Evolutionary conservation across 2,113 vertebrate species (phyloP), one percentile per base, ranked within the genome.

Genomic region (Salvelinus alpinus): DNA sequence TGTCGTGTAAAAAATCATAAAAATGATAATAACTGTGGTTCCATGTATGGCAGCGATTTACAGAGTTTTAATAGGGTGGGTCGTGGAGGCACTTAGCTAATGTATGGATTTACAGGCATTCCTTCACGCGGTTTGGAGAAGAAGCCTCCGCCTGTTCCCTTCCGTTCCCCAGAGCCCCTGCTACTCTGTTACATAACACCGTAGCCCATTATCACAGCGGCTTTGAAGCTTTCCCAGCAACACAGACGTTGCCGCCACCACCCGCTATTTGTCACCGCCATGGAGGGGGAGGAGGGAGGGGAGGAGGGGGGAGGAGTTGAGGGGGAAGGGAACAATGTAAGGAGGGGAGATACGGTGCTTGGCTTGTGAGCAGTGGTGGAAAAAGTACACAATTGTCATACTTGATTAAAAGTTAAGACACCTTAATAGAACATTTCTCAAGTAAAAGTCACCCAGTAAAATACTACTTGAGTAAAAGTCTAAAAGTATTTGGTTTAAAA

Each of bases 81-180:
- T 71, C 57, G 48, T 76, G 47, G 77, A 65, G 71, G 34, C 57
- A 60, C 70, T 65, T 16, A 76, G 73, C 72, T n/a, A 80, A 82
- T 82, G 78, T 77, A 48, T 76, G 70, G 83, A 87, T 81, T 86
- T 87, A 86, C 77, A 66, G 74, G 65, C 86, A 90, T 88, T 90
- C 88, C 84, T 88, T 79, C 85, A 88, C 66, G 78, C 74, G 31
- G 70, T 4, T n/a, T 9, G 29, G 80, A 84, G 73, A 87, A 74
- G 80, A 88, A 87, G 72, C 70, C 80, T 81, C 76, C 64, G 70
- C 67, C 85, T 82, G 80, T 80, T 80, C 80, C 77, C 67, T 66
- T 1, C 5, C 1, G 70, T 66, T 54, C 64, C 70, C 18, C 47
- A 80, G 4, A 80, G 70, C 62, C 65, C 47, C 34, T 64, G 71